Conservation (phyloP, 2,797 vertebrate species). For the Syndactyla subalaris region DNA sequence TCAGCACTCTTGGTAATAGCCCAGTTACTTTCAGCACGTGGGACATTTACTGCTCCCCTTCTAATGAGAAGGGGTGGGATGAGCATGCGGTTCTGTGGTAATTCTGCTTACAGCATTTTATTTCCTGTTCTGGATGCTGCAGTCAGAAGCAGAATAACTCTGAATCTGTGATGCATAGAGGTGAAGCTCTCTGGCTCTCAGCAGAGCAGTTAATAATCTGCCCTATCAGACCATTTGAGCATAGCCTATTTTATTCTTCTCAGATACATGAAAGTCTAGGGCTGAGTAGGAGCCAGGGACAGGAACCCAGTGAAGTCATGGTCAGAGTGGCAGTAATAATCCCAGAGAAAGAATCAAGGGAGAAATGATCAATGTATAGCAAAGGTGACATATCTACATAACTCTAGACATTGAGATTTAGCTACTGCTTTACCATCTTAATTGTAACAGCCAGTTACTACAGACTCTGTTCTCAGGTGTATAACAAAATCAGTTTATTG, state of each 20-base stretch:
- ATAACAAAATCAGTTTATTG: too few relatives aligned
- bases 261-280: background rate
- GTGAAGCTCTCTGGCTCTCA: background rate
- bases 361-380: background rate
- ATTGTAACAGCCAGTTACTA: too few relatives aligned
- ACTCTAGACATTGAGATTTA: background rate
- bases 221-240: background rate
- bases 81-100: background rate
- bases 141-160: background rate
- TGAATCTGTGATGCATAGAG: background rate
- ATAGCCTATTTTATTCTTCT: background rate
- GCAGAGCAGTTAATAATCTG: background rate
- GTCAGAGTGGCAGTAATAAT: background rate
- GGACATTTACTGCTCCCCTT: background rate
- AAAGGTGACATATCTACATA: background rate
- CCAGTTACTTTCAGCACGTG: background rate
- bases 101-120: background rate
- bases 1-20: background rate
- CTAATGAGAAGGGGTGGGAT: background rate
- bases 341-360: background rate
- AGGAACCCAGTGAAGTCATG: background rate
- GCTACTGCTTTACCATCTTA: background rate
- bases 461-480: too few relatives aligned
- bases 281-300: background rate
- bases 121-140: background rate